Percentiles rank a stretch among this genome's conserved stretches.
phyloP scores from a whole-genome alignment of 2,113 vertebrate species.

The Pachycephala philippinensis region DNA sequence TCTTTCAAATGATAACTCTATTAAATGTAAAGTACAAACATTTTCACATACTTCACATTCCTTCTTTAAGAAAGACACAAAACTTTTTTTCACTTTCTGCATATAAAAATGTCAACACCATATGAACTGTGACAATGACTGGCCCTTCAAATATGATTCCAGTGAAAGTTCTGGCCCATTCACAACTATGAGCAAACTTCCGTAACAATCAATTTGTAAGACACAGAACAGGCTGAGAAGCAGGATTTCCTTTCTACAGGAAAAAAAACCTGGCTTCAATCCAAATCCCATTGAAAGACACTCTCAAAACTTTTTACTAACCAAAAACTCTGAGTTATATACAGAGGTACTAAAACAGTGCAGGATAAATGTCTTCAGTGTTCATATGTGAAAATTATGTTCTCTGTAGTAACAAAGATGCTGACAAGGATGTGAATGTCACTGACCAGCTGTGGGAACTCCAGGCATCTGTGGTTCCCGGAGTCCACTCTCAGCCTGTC shows the following conservation, averaged over 20 bases:
- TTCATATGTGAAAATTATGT: background rate
- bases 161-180: background rate
- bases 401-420: background rate
- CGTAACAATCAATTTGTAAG: background rate
- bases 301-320: background rate
- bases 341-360: background rate
- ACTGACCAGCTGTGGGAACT: conserved; percentile 44
- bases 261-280: conserved; percentile 27
- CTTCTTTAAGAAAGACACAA: background rate
- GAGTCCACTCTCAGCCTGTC: background rate
- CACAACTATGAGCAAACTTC: background rate
- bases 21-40: background rate
- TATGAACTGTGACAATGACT: background rate
- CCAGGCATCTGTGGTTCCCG: conserved; percentile 6
- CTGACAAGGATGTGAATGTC: conserved; percentile 29
- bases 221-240: conserved; percentile 3
- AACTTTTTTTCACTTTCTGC: background rate
- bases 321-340: background rate
- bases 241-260: background rate
- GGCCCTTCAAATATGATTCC: background rate
- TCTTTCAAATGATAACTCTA: background rate
- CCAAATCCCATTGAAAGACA: background rate
- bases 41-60: background rate
- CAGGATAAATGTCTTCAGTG: background rate
- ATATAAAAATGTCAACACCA: background rate